Percentiles rank a stretch among this genome's conserved stretches.
Conservation (phyloP, 2,113 vertebrate genomes). For the Pseudorasbora parva region DNA sequence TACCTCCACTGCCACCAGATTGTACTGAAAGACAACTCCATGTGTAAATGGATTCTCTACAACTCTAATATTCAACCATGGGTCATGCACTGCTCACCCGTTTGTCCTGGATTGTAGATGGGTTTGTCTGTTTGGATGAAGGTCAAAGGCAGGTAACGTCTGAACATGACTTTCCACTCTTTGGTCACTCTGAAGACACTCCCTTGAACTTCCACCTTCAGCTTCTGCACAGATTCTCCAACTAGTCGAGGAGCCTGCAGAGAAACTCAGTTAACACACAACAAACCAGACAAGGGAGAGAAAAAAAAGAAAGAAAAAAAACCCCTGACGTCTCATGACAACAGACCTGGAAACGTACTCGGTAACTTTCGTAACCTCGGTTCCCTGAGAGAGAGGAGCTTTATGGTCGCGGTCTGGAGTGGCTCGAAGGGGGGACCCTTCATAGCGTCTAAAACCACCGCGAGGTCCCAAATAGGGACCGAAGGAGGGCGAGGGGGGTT, state of each 20-base stretch:
- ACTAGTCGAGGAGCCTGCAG: constrained; percentile 63
- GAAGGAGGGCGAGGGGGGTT: too few species aligned
- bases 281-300: background rate
- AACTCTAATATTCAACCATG: background rate
- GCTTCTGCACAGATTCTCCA: constrained; percentile 20
- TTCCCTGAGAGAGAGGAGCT: too few species aligned
- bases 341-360: constrained; percentile 69
- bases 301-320: too few species aligned
- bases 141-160: constrained; percentile 41
- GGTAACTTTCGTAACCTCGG: too few species aligned
- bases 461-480: too few species aligned
- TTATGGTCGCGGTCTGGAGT: too few species aligned
- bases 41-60: too few species aligned
- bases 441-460: too few species aligned
- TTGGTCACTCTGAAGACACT: constrained; percentile 61
- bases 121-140: constrained; percentile 74
- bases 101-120: constrained; percentile 74
- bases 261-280: background rate
- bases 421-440: too few species aligned
- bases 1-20: background rate
- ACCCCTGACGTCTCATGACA: too few species aligned
- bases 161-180: constrained; percentile 65
- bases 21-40: background rate
- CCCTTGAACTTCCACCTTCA: constrained; percentile 66
- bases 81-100: constrained; percentile 57